phyloP scores from a whole-genome alignment of 2,797 vertebrate genomes.

The Coccyzus lansbergi region DNA sequence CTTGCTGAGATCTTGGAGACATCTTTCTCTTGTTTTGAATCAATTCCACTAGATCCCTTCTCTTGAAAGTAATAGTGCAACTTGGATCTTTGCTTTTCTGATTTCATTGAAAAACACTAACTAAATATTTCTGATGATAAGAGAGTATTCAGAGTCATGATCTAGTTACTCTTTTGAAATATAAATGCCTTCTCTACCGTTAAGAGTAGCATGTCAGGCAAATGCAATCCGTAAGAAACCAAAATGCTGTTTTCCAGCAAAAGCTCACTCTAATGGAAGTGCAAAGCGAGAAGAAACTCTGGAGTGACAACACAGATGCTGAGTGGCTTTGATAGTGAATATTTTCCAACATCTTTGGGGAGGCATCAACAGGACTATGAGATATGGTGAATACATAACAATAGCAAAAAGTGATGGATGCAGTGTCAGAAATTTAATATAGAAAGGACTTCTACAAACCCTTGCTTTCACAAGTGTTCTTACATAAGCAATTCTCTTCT shows the following conservation, averaged over 20 bases:
- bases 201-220: background rate
- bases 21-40: background rate
- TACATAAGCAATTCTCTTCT: background rate
- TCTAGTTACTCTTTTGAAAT: background rate
- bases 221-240: background rate
- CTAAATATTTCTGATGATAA: background rate
- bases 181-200: background rate
- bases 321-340: background rate
- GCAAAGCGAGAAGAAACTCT: background rate
- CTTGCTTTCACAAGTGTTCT: slow-evolving; percentile 21
- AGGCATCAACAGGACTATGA: background rate
- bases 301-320: background rate
- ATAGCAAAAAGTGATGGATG: background rate
- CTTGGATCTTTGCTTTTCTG: background rate
- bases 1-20: background rate
- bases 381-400: background rate
- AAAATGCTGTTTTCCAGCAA: background rate
- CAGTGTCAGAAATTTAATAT: background rate
- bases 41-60: background rate
- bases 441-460: slow-evolving; percentile 1
- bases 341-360: background rate
- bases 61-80: background rate
- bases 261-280: background rate
- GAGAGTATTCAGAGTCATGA: background rate
- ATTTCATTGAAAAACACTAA: background rate